Evolutionary conservation across 2,888 invertebrate genomes (phyloP).

Genomic region (Drosophila cognata): DNA sequence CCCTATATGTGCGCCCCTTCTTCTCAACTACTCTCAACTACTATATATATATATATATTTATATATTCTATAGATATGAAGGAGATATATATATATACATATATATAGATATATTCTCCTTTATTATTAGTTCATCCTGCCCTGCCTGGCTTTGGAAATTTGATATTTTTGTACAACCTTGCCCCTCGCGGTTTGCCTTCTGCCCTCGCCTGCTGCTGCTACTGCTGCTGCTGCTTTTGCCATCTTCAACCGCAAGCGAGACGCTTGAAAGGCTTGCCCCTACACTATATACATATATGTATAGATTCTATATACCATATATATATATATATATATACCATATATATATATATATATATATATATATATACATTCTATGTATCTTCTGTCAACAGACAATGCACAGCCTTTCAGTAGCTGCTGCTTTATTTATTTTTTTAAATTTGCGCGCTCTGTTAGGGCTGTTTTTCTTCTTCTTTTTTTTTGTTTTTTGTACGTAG

Average conservation of each 20-base stretch:
- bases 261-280: slow-evolving; percentile 65
- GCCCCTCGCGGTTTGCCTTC: slow-evolving; percentile 68
- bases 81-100: not conserved
- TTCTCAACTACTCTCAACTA: not conserved
- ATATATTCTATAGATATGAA: not conserved
- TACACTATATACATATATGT: slow-evolving; percentile 17
- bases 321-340: slow-evolving; percentile 8
- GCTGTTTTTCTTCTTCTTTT: not conserved
- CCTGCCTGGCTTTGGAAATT: slow-evolving; percentile 45
- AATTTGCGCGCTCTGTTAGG: slow-evolving; percentile 5
- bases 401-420: slow-evolving; percentile 49
- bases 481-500: not conserved
- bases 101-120: not conserved
- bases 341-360: slow-evolving; percentile 5
- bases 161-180: slow-evolving; percentile 71
- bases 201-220: not conserved
- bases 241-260: slow-evolving; percentile 43
- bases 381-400: slow-evolving; percentile 53
- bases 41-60: not conserved
- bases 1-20: slow-evolving; percentile 25
- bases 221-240: not conserved
- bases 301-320: not conserved
- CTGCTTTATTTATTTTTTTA: slow-evolving; percentile 10
- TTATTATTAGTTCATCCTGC: slow-evolving; percentile 64
- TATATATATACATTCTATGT: not conserved